Evolutionary conservation across 2,888 invertebrate species (phyloP), one percentile per base, ranked within the genome.

Genomic region (Meganola albula): DNA sequence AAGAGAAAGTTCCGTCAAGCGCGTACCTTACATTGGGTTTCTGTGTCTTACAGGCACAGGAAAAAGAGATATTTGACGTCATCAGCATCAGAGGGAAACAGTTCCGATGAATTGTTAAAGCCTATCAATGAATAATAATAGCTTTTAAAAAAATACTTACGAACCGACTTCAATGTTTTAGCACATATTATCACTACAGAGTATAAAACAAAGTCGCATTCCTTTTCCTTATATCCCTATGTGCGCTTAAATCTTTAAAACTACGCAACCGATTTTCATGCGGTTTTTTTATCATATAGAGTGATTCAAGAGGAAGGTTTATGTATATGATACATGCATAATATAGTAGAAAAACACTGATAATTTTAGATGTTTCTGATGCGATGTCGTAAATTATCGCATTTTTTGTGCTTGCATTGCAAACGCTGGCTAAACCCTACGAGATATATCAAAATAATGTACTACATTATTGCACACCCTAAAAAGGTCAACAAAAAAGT

Each of bases 61-160:
- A 53, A 49, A 32, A 56, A 57, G 23, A 45, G 48, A 31, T 60
- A 43, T 10, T 34, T 50, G 3, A 61, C 62, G 2, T 70, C 77
- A 0, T 74, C 79, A 0, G 62, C 58, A 1, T 74, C 82, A 0
- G 82, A 77, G 22, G 41, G 40, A 2, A 68, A 73, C 25, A 83
- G 82, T 40, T 76, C 78, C 1, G 82, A 84, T 40, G 80, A 83
- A 37, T 52, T 80, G 34, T 47, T 84, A 28, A 78, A 77, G 37
- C 79, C 79, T 27, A 82, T 82, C 42, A 66, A 73, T 52, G 82
- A 80, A 63, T 80, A 58, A 58, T 28, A 16, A 8, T 9, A 9
- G 5, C 0, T 14, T 2, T 5, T 6, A 14, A n/a, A 4, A 9
- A 5, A 13, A 25, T 25, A 12, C 4, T 9, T 13, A 25, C n/a